Base-by-base conservation (phyloP, 2,888 invertebrate species). In the Lithophane leautieri region DNA sequence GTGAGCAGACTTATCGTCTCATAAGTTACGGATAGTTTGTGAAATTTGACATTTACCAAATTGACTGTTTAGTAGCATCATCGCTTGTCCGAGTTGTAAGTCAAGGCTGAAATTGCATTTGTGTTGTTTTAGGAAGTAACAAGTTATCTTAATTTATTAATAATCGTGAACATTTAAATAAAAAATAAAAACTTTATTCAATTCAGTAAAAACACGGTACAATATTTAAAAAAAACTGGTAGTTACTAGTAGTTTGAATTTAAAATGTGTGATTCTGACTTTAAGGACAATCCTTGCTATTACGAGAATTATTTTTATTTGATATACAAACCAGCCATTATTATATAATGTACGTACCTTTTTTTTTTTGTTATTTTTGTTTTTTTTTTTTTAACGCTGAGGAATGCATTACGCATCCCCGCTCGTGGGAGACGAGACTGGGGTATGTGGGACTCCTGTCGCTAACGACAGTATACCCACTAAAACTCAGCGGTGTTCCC, bases 1-100 rank as follows among this genome's bases (percentile, higher is more conserved):
- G 56, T 78, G 54, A 80, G 40, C 61, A 85, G 84, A 89, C 85
- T 77, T 76, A 78, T 58, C 81, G 87, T 79, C 84, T 82, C 78
- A 76, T 74, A 83, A 76, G 81, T 81, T 71, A 54, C 73, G 28
- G 68, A 9, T 71, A 66, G 68, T 68, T 44, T 76, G 54, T 68
- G 60, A 77, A 76, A 67, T 52, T 62, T 62, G 77, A 72, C 67
- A 73, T 75, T 78, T 70, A 42, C n/a, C 2, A 52, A 52, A 47
- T 54, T 61, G 1, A 14, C 71, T 62, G 44, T 47, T 65, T 14
- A 61, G 8, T 34, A 60, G 7, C 42, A 62, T 44, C 14, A 44
- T 69, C 19, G 22, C 11, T 42, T n/a, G 0, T 19, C 2, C 4
- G 1, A 28, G 22, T 34, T 42, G 19, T 60, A 25, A 77, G 50